phyloP scores from a whole-genome alignment of 2,888 invertebrate species.

The Eulithis prunata region DNA sequence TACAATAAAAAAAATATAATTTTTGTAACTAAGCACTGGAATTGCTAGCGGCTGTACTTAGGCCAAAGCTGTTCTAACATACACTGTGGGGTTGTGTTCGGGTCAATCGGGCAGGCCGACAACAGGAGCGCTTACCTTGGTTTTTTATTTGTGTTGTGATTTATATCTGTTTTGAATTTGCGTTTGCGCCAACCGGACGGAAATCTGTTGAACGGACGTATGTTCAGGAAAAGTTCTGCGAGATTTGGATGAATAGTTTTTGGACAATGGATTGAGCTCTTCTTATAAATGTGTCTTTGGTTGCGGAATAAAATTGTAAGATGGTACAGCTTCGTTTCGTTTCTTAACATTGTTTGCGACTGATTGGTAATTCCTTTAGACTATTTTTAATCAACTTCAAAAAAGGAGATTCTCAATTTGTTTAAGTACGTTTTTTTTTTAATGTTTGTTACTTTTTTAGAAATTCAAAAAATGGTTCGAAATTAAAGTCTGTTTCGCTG shows the following conservation, averaged over 20 bases:
- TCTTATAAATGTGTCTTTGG: slow-evolving; percentile 8
- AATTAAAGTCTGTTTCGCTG: too few species aligned
- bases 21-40: too few species aligned
- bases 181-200: slow-evolving; percentile 75
- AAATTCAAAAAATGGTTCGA: too few species aligned
- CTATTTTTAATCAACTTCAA: too few species aligned
- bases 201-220: slow-evolving; percentile 58
- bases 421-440: too few species aligned
- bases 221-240: slow-evolving; percentile 55
- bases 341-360: neutral
- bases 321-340: neutral
- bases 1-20: too few species aligned
- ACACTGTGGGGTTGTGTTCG: slow-evolving; percentile 13
- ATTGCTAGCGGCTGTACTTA: neutral
- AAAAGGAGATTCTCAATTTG: too few species aligned
- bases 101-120: slow-evolving; percentile 62
- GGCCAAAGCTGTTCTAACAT: neutral
- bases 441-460: too few species aligned
- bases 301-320: neutral
- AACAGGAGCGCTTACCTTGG: slow-evolving; percentile 83
- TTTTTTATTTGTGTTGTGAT: slow-evolving; percentile 82
- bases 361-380: neutral
- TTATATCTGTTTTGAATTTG: slow-evolving; percentile 82
- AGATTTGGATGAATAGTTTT: slow-evolving; percentile 27
- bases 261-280: slow-evolving; percentile 23